Evolutionary conservation across 1,140 invertebrate genomes (phyloP).

Genomic region (Ips nitidus): DNA sequence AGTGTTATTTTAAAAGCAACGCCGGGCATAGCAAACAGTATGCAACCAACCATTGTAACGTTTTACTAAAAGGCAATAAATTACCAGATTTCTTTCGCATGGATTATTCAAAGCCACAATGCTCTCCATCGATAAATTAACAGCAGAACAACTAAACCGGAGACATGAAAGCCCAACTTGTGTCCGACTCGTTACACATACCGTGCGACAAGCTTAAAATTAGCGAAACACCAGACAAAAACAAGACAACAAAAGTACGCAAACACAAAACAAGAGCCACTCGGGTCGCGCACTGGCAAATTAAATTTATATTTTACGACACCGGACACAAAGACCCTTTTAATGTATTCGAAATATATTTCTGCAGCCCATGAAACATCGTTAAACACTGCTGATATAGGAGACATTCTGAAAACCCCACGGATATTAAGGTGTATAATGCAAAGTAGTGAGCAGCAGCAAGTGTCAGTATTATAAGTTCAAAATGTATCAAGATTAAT

Average conservation of each 20-base stretch:
- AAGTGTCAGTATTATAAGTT: too few species aligned
- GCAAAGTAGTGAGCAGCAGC: too few species aligned
- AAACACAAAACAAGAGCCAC: conserved; percentile 10
- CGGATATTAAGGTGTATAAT: too few species aligned
- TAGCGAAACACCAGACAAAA: conserved; percentile 28
- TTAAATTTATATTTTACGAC: conserved; percentile 28
- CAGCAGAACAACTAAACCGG: background rate
- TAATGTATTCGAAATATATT: conserved; percentile 22
- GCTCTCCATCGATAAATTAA: conserved; percentile 11
- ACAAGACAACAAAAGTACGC: conserved; percentile 22
- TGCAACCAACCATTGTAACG: background rate
- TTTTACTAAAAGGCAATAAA: background rate
- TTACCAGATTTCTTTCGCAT: background rate
- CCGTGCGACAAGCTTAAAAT: conserved; percentile 23
- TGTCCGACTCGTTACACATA: conserved; percentile 8
- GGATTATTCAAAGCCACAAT: background rate
- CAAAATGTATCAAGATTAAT: too few species aligned
- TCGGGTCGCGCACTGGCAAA: conserved; percentile 20
- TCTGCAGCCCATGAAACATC: background rate
- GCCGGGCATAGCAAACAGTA: background rate
- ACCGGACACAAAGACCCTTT: conserved; percentile 14
- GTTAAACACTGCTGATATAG: too few species aligned
- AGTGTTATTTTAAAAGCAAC: background rate
- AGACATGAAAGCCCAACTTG: conserved; percentile 8
- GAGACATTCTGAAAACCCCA: too few species aligned